phyloP scores from a whole-genome alignment of 2,888 invertebrate genomes.

The Limnephilus lunatus region DNA sequence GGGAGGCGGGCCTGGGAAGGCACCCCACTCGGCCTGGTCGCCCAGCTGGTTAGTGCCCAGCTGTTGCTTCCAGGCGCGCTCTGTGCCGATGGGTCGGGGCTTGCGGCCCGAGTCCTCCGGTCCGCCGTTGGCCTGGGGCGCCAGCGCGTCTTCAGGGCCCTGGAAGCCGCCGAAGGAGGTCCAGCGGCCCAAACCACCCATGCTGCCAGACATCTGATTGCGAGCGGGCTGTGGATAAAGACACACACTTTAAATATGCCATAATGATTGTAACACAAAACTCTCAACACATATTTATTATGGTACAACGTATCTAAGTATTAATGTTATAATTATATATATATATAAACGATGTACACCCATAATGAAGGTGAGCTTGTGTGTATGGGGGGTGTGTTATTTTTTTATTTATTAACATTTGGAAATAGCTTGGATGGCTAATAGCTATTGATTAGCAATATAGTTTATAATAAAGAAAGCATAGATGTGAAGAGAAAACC shows the following conservation, averaged over 20 bases:
- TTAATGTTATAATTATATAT: too few species aligned
- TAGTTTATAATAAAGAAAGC: too few species aligned
- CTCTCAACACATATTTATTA: too few species aligned
- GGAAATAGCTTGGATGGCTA: too few species aligned
- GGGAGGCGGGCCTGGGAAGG: conserved; percentile 64
- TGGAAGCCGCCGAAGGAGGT: conserved; percentile 54
- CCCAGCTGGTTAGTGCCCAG: conserved; percentile 47
- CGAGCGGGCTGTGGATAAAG: conserved; percentile 57
- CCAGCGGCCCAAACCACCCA: conserved; percentile 70
- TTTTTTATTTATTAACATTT: too few species aligned
- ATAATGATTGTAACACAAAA: neutral
- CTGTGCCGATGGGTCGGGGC: conserved; percentile 89
- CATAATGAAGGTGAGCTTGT: too few species aligned
- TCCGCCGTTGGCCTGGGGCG: conserved; percentile 65
- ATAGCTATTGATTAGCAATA: too few species aligned
- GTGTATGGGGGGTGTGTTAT: too few species aligned
- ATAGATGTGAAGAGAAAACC: too few species aligned
- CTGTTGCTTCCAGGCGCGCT: conserved; percentile 83
- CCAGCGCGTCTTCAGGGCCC: conserved; percentile 57
- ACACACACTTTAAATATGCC: neutral
- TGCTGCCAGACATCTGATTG: conserved; percentile 63
- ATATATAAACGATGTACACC: too few species aligned
- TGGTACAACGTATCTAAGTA: too few species aligned
- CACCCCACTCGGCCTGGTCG: conserved; percentile 67
- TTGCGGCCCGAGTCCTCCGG: conserved; percentile 72